Evolutionary conservation across 37 sponge, comb jelly and placozoan species (phyloP), one percentile per base, ranked within the genome.

Genomic region (Geodia barretti): DNA sequence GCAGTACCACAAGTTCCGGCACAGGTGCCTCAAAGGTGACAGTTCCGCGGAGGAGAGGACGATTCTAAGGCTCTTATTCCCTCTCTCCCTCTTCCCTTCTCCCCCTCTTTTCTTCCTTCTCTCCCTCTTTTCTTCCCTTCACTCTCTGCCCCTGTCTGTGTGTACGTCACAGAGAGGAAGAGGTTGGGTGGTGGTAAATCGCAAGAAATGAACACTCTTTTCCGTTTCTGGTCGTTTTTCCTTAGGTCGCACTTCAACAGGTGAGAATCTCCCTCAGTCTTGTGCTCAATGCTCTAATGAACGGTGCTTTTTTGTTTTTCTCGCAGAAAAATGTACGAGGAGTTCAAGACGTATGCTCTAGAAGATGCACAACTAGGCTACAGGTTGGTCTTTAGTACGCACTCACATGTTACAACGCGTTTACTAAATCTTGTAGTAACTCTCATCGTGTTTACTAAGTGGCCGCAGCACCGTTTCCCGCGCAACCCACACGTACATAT

Each of bases 211-310:
- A 99, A 97, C 78, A 99, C 99, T 7, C 85, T 99, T 20, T 99
- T 91, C 78, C 77, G 99, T 0, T 99, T 99, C 70, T 99, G 99
- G 99, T 99, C 99, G 7, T 99, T 99, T 88, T 99, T 99, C 75
- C 84, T 99, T 7, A 83, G 99, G 62, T 86, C 91, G 60, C 96
- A 97, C 72, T 99, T 97, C 81, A 99, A 99, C 76, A 95, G 68
- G 95, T 94, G 61, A 67, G 62, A 32, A 11, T 4, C 42, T n/a
- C 9, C 14, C 9, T 41, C 7, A 20, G 17, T 24, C 14, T 20
- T 32, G 70, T 21, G 14, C 35, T 19, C 17, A 31, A 20, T 68
- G 17, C 31, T 68, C 24, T 14, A 32, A 14, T 68, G 14, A 17
- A 20, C 24, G 24, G 70, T 31, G 17, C 70, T 68, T 32, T n/a